Evolutionary conservation across 2,113 vertebrate species (phyloP), one percentile per base, ranked within the genome.

Genomic region (Dromiciops gliroides): DNA sequence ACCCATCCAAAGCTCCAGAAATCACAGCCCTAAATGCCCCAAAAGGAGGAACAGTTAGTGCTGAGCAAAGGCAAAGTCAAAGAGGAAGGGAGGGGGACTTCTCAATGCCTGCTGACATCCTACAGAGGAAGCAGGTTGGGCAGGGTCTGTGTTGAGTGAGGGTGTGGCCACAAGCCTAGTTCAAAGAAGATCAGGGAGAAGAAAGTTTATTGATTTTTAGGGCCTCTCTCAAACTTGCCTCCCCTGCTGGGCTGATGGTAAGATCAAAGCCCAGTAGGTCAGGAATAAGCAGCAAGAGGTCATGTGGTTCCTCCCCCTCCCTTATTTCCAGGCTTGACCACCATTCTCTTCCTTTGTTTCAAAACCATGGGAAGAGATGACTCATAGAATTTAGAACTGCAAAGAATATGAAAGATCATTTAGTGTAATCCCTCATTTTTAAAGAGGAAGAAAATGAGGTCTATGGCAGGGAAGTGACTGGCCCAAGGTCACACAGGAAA

Each of bases 1-100:
- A 96, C 92, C 92, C 97, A 97, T 96, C 96, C 94, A 97, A 94
- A 91, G 90, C 91, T 96, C 94, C 96, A 48, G 95, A 96, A 95
- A 67, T 75, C 95, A 10, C 92, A 95, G 92, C 95, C 97, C 95
- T 93, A 75, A 98, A 96, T 96, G 95, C 97, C 96, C 96, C 96
- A 97, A 97, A 97, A 98, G 97, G 96, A 96, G 97, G 96, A 96
- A 92, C 2, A 52, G 52, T 97, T 91, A 91, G 90, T 94, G 92
- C 96, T 95, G 96, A 97, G 94, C 1, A 53, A 95, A 97, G 96
- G 93, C 95, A 91, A 95, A 96, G 92, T 96, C 50, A 60, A 92
- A 91, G 94, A 97, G 97, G 96, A 96, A 97, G 95, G 95, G 97
- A 95, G 67, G 67, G 97, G 88, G 94, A 94, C 97, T 94, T 88